phyloP scores from a whole-genome alignment of 1,140 invertebrate genomes.

The Tribolium castaneum region DNA sequence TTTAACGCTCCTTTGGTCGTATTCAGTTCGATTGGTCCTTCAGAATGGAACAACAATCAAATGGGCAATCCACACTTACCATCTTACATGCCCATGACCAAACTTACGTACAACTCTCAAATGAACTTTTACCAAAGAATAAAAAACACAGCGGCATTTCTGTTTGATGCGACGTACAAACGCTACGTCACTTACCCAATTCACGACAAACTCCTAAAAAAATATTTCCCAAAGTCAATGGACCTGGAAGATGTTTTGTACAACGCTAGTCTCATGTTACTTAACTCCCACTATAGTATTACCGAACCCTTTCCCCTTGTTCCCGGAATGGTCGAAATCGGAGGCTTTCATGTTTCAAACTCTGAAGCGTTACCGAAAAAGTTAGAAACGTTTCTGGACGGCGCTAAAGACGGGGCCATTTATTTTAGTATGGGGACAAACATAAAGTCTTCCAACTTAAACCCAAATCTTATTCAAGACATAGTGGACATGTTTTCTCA shows the following conservation, averaged over 20 bases:
- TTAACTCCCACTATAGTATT: constrained; percentile 42
- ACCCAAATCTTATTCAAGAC: neutral
- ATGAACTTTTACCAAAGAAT: constrained; percentile 66
- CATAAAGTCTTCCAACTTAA: constrained; percentile 64
- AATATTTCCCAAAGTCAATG: neutral
- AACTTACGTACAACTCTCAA: constrained; percentile 52
- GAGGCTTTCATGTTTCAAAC: constrained; percentile 65
- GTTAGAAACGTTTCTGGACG: constrained; percentile 67
- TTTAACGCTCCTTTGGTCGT: constrained; percentile 63
- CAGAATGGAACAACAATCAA: constrained; percentile 50
- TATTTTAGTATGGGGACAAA: constrained; percentile 72
- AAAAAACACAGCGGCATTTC: constrained; percentile 35
- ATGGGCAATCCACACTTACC: constrained; percentile 61
- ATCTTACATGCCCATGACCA: constrained; percentile 62
- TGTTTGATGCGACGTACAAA: no score
- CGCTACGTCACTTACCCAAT: neutral
- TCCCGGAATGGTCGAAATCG: constrained; percentile 64
- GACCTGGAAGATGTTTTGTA: constrained; percentile 41
- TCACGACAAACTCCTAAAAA: constrained; percentile 5
- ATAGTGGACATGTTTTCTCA: neutral
- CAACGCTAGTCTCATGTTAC: constrained; percentile 36
- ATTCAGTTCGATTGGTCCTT: constrained; percentile 60
- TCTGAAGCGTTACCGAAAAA: constrained; percentile 63
- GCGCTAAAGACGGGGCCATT: constrained; percentile 69
- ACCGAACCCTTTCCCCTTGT: constrained; percentile 61